phyloP scores from a whole-genome alignment of 2,888 invertebrate species.

The Dione juno region DNA sequence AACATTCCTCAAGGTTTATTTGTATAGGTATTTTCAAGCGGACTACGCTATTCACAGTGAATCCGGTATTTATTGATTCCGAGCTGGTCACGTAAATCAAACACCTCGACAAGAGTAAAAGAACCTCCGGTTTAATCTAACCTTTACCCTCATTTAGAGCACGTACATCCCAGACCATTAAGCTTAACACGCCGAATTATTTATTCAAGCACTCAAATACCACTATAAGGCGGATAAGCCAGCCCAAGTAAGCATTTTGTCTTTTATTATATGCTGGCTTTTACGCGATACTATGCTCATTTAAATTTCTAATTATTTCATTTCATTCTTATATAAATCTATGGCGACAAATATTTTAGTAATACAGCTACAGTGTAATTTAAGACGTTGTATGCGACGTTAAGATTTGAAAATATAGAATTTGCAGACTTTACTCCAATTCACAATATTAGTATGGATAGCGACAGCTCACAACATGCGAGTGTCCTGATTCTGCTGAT shows the following conservation, averaged over 20 bases:
- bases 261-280: constrained; percentile 29
- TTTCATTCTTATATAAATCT: background rate
- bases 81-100: constrained; percentile 31
- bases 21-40: background rate
- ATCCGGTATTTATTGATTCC: constrained; percentile 14
- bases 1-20: background rate
- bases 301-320: background rate
- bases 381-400: background rate
- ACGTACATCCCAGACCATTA: constrained; percentile 49
- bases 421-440: background rate
- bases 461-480: background rate
- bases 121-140: constrained; percentile 32
- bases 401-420: background rate
- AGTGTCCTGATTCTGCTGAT: background rate
- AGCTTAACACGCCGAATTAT: constrained; percentile 54
- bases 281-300: background rate
- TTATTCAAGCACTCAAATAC: constrained; percentile 55
- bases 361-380: background rate
- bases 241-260: constrained; percentile 50
- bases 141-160: constrained; percentile 47
- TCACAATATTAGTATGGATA: constrained; percentile 2
- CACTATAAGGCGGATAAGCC: constrained; percentile 51
- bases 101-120: constrained; percentile 30
- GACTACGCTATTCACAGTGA: background rate
- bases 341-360: background rate